A percentile compares a stretch with the other conserved stretches of the same genome.
phyloP scores from a whole-genome alignment of 2,888 invertebrate genomes.

The Rugalucina vietnamica region DNA sequence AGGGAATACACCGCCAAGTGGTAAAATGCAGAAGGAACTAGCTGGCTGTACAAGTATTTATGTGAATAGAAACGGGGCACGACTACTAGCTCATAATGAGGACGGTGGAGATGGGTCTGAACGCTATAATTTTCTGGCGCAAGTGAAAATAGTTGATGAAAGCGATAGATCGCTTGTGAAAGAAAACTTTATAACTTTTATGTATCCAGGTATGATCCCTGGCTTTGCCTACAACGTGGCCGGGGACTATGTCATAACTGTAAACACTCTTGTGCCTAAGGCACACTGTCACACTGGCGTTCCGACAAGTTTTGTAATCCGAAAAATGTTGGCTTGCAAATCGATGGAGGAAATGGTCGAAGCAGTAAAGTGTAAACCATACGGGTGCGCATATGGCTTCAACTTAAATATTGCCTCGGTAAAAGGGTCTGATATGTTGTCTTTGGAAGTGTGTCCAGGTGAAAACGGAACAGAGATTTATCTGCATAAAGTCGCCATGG shows the following conservation, averaged over 20 bases:
- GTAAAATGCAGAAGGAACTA: background rate
- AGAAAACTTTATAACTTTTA: conserved; percentile 52
- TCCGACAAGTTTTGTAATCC: conserved; percentile 54
- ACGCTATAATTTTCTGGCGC: conserved; percentile 56
- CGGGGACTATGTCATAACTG: conserved; percentile 60
- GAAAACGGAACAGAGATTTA: background rate
- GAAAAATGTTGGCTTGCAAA: conserved; percentile 58
- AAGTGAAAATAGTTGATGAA: conserved; percentile 53
- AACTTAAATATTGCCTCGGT: conserved; percentile 63
- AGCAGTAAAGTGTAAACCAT: conserved; percentile 47
- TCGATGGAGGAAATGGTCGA: conserved; percentile 55
- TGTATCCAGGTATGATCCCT: conserved; percentile 64
- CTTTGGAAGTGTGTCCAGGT: conserved; percentile 60
- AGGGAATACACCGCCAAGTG: background rate
- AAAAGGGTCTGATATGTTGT: conserved; percentile 56
- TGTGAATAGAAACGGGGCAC: conserved; percentile 48
- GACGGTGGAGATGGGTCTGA: conserved; percentile 63
- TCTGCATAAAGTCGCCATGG: background rate
- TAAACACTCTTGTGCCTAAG: conserved; percentile 62
- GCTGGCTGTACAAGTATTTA: conserved; percentile 67
- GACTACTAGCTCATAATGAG: conserved; percentile 62
- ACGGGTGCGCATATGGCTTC: conserved; percentile 67
- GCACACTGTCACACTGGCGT: conserved; percentile 15
- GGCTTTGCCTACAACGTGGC: conserved; percentile 57
- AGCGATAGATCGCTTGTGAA: background rate